Evolutionary conservation across 2,113 vertebrate species (phyloP), one percentile per base, ranked within the genome.

Genomic region (Saguinus imperator): DNA sequence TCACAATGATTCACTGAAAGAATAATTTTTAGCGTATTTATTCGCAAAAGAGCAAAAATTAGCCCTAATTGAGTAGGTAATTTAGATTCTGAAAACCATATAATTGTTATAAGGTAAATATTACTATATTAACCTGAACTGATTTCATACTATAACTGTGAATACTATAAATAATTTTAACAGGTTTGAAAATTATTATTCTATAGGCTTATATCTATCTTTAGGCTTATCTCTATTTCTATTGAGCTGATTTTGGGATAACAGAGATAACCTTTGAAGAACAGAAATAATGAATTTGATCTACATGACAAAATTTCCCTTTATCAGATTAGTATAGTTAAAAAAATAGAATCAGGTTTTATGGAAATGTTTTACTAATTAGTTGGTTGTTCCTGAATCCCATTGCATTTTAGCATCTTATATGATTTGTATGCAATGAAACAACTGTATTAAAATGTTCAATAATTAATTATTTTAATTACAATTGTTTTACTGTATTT

Each of bases 1-100:
- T 82, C 14, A 79, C 35, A 97, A 86, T 89, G 48, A 89, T 25
- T 89, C 64, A 91, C 40, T 82, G 66, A 92, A 55, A 50, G 55
- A 80, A 94, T 2, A 94, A 37, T 58, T 29, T 91, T 96, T 93
- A 82, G 20, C 2, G 73, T 52, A 43, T 64, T 64, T 64, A 57
- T 55, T 84, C n/a, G 61, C 32, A 64, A 52, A 2, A 76, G 11
- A 21, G 6, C 6, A 35, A 45, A 83, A 45, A 40, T 14, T 43
- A 8, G 2, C n/a, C 32, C 12, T 83, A 84, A 87, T n/a, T 75
- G 32, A 29, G 88, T 35, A 82, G 1, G 6, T 45, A 66, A n/a
- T 82, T 88, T 35, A 45, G 8, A 66, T 6, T 66, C 81, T 37
- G 23, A 82, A 88, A 88, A 12, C 0, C 27, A 82, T 35, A 18